A percentile compares a stretch with the other conserved stretches of the same genome.
These are phyloP conservation scores for Clistopyga incitator DNA, from an alignment of 2,888 invertebrate genomes.

Conservation along the genomic window DNA sequence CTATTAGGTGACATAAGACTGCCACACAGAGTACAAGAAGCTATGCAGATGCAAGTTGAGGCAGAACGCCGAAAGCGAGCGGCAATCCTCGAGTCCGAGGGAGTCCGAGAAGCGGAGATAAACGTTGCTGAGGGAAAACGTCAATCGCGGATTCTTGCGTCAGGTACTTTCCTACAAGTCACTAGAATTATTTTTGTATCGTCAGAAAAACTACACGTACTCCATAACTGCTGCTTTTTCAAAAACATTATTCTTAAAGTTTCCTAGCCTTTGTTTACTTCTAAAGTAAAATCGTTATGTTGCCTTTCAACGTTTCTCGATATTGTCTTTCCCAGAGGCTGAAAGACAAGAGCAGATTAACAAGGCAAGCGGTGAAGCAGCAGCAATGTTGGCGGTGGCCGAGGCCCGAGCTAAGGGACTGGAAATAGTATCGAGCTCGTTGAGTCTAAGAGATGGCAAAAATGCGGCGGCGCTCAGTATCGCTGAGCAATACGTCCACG, in stretches of 20 bases:
- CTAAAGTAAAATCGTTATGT: too few relatives aligned
- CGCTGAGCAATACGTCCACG: conserved; percentile 98
- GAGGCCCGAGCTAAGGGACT: conserved; percentile 95
- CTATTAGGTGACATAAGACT: conserved; percentile 93
- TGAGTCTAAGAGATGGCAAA: conserved; percentile 89
- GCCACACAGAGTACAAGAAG: conserved; percentile 97
- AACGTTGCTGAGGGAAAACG: conserved; percentile 99
- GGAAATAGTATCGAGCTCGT: conserved; percentile 89
- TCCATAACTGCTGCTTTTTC: too few relatives aligned
- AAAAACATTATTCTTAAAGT: too few relatives aligned
- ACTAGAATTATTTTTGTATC: too few relatives aligned
- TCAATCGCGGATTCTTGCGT: conserved; percentile 95
- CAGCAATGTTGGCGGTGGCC: conserved; percentile 95
- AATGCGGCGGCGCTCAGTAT: conserved; percentile 96
- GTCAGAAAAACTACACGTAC: too few relatives aligned
- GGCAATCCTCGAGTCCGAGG: conserved; percentile 98
- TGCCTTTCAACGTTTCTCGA: not conserved
- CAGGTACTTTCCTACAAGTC: conserved; percentile 85
- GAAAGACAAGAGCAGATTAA: conserved; percentile 97
- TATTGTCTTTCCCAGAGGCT: conserved; percentile 88
- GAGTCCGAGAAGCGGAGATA: conserved; percentile 95
- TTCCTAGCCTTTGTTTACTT: too few relatives aligned
- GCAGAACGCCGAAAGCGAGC: conserved; percentile 98
- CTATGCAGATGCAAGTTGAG: conserved; percentile 99
- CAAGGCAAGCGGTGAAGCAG: conserved; percentile 95